Base-by-base conservation (phyloP, 2,888 invertebrate genomes). In the Eurytoma adleriae region DNA sequence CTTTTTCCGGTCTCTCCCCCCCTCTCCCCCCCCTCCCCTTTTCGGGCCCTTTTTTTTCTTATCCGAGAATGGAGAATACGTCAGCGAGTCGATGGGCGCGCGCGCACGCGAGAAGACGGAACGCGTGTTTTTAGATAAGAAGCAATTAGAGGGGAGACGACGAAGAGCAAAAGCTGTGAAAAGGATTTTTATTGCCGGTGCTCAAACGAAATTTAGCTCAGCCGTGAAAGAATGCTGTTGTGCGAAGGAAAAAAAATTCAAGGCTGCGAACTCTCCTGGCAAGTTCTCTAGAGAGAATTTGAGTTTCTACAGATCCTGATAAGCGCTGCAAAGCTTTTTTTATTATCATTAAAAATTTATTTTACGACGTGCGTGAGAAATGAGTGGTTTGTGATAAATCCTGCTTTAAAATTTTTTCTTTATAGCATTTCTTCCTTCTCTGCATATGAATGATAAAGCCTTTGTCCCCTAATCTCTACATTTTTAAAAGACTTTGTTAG, bases 101-200 rank as follows among this genome's bases (percentile, higher is more conserved):
- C 68, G 67, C 20, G 52, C 69, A 50, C 59, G 75, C 54, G 57
- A 68, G 62, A 81, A 81, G 78, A 73, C 69, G 77, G 66, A 77
- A 76, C 78, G 66, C 69, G 73, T 74, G 79, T 82, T 82, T 82
- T 82, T 79, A 82, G 82, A 83, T 81, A 82, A 82, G 78, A 30
- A 77, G 69, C 73, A 72, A 82, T 77, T 83, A 83, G 84, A 84
- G 83, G 78, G 74, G 74, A 81, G 81, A 69, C n/a, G 52, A 54
- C 54, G 18, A 10, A n/a, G 70, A 14, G 56, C 30, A 71, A 74
- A 74, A 84, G 82, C 84, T 85, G 87, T 85, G 86, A 86, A 88
- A 87, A 87, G 86, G 85, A 87, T 87, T 86, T 86, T 88, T 87
- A 88, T 84, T 85, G 85, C 84, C 66, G 82, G 83, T 82, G 81